phyloP scores from a whole-genome alignment of 1,140 invertebrate species.

The Ceratitis capitata region DNA sequence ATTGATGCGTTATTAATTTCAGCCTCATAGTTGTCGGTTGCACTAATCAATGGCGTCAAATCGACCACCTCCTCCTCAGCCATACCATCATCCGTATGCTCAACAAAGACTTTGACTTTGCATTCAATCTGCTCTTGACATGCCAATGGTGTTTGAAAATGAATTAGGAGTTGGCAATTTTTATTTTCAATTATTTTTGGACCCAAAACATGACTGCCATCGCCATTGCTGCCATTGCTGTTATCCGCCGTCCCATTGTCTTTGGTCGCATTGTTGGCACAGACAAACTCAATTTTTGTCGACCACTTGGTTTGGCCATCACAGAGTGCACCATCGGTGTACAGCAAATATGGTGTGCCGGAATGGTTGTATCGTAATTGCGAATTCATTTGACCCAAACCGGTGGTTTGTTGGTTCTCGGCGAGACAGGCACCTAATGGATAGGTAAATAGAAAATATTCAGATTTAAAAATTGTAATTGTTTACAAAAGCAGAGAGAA shows the following conservation, averaged over 20 bases:
- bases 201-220: not conserved
- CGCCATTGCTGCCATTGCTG: slow-evolving; percentile 44
- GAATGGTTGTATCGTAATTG: slow-evolving; percentile 67
- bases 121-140: slow-evolving; percentile 65
- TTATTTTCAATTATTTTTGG: slow-evolving; percentile 66
- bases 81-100: slow-evolving; percentile 50
- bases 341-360: slow-evolving; percentile 68
- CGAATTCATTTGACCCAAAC: slow-evolving; percentile 66
- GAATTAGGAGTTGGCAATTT: slow-evolving; percentile 66
- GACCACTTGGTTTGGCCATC: slow-evolving; percentile 56
- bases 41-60: slow-evolving; percentile 65
- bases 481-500: too few relatives aligned
- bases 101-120: slow-evolving; percentile 50
- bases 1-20: slow-evolving; percentile 56
- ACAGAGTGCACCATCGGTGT: slow-evolving; percentile 67
- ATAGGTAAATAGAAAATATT: slow-evolving; percentile 40
- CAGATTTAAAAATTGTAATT: not conserved
- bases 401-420: slow-evolving; percentile 53
- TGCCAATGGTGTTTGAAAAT: slow-evolving; percentile 66
- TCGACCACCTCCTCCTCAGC: slow-evolving; percentile 59
- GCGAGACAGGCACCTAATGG: slow-evolving; percentile 57
- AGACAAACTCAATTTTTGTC: slow-evolving; percentile 68
- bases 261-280: slow-evolving; percentile 61
- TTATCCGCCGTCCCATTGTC: slow-evolving; percentile 48
- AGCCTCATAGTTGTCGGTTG: slow-evolving; percentile 66